Evolutionary conservation across 2,113 vertebrate species (phyloP), one percentile per base, ranked within the genome.

Genomic region (Dicrurus megarhynchus): DNA sequence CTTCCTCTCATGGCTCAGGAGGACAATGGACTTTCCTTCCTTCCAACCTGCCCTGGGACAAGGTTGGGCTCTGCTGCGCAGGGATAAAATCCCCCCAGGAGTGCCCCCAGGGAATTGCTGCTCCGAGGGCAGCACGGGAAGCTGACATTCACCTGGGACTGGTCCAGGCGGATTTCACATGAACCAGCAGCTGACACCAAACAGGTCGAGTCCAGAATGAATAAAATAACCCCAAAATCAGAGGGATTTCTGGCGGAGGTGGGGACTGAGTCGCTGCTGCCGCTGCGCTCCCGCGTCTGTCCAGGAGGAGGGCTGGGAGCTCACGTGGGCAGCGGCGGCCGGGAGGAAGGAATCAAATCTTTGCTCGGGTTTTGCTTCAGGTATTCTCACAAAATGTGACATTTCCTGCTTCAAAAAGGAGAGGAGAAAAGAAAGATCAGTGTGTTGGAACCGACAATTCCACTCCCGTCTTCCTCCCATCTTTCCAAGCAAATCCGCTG

Each of bases 311-410:
- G 24, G n/a, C 42, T 22, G 85, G 69, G 44, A 68, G 39, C 60
- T 82, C 49, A 4, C 9, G 1, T 22, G 60, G 71, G 49, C 53
- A 76, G 49, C 3, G 0, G 27, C 0, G 0, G 8, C 4, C 0
- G 2, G 10, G 44, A 59, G 53, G 39, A 20, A 59, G 47, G 39
- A 78, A 55, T 33, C 60, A 22, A 0, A 41, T 5, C 2, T 57
- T 59, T 30, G 15, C 39, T 79, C 27, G 10, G 27, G 17, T 57
- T 75, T 85, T 60, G 16, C 41, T 84, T 64, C 69, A 65, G 32
- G n/a, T 69, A 70, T 91, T 84, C 32, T 10, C 49, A 47, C 28
- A 24, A 75, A 89, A 61, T 4, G 60, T 39, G 53, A 49, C 13
- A 16, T 35, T 68, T 78, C 16, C 55, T 1, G 0, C 47, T 61